These are phyloP conservation scores for Hirtodrosophila cameraria DNA, from an alignment of 2,888 invertebrate species.

Conservation along the genomic window DNA sequence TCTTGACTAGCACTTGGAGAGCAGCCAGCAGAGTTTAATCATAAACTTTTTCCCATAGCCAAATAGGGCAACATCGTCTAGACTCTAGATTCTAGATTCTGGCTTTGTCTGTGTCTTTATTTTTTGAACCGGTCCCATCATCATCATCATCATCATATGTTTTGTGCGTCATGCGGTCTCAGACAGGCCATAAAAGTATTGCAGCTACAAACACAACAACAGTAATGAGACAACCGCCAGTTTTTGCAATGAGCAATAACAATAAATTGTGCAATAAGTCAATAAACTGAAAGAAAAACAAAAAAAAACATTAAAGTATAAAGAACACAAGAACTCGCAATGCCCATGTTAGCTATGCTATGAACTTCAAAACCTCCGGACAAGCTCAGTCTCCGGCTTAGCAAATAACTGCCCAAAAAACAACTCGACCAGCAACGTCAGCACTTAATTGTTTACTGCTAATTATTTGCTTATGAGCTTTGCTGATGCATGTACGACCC, in stretches of 20 bases:
- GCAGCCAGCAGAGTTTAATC: conserved; percentile 10
- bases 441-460: conserved; percentile 43
- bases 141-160: conserved; percentile 2
- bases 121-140: conserved; percentile 51
- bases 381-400: conserved; percentile 7
- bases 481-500: conserved; percentile 44
- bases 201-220: conserved; percentile 53
- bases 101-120: conserved; percentile 66
- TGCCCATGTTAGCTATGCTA: background rate
- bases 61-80: conserved; percentile 63
- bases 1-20: background rate
- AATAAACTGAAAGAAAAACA: conserved; percentile 34
- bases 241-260: conserved; percentile 28
- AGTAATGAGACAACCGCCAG: conserved; percentile 20
- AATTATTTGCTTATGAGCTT: conserved; percentile 47
- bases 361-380: background rate
- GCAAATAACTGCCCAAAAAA: conserved; percentile 16
- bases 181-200: conserved; percentile 68
- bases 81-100: conserved; percentile 47
- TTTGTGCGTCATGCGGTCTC: conserved; percentile 59
- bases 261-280: conserved; percentile 69
- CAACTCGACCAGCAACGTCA: conserved; percentile 8
- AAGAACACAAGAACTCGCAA: background rate
- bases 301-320: conserved; percentile 4
- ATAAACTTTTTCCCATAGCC: conserved; percentile 33